Evolutionary conservation across 2,888 invertebrate genomes (phyloP).

Genomic region (Aporophyla lueneburgensis): DNA sequence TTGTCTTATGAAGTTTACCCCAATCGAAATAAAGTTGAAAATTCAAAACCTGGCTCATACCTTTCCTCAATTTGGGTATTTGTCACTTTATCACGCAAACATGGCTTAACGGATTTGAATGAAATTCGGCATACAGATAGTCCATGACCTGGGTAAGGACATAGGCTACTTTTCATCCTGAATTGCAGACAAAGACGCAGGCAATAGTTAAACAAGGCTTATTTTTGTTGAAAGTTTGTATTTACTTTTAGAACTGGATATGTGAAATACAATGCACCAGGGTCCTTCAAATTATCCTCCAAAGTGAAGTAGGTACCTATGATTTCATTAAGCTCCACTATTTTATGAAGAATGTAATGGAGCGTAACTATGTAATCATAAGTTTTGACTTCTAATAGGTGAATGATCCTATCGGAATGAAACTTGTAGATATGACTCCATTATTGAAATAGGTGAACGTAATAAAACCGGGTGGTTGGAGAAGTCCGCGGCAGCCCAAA

Average conservation of each 20-base stretch:
- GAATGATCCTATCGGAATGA: no score
- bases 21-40: no score
- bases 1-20: no score
- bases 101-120: no score
- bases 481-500: no score
- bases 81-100: no score
- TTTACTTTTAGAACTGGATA: background rate
- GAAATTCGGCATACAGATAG: background rate
- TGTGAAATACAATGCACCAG: background rate
- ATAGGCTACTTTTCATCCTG: background rate
- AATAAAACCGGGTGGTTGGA: background rate
- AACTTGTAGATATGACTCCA: background rate
- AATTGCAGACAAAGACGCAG: background rate
- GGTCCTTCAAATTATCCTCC: background rate
- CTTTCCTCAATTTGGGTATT: no score
- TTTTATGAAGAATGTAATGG: background rate
- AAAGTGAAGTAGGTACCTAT: background rate
- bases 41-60: no score
- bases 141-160: background rate
- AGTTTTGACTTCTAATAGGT: background rate
- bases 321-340: background rate
- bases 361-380: background rate
- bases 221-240: background rate
- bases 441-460: background rate
- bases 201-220: background rate